Percentiles rank a stretch among this genome's conserved stretches.
These are phyloP conservation scores for Ramphastos sulfuratus DNA, from an alignment of 2,113 vertebrate genomes.

Conservation along the genomic window DNA sequence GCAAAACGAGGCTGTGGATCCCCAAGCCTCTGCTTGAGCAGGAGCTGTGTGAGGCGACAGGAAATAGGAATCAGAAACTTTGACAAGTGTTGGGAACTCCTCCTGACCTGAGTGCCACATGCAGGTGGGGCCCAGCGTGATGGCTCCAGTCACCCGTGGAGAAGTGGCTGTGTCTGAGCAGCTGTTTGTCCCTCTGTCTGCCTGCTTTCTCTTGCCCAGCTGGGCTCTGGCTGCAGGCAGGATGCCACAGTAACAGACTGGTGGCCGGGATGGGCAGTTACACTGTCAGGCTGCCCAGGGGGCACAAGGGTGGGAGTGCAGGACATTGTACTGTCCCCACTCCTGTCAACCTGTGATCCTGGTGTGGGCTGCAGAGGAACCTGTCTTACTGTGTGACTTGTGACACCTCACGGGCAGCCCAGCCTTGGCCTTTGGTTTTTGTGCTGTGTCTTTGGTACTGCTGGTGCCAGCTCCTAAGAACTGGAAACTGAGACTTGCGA, in stretches of 20 bases:
- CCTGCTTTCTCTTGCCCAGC: neutral
- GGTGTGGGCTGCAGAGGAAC: accelerated
- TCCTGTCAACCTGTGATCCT: neutral
- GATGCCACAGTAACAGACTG: neutral
- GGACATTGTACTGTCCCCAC: too few species aligned
- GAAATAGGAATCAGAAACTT: neutral
- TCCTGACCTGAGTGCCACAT: neutral
- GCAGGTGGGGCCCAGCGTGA: neutral
- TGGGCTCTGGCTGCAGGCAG: neutral
- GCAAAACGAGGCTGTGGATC: neutral
- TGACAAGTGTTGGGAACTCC: neutral
- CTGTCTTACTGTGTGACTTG: neutral
- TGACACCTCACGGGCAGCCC: neutral
- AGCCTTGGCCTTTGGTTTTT: neutral
- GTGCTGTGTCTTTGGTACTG: neutral
- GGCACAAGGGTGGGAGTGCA: accelerated
- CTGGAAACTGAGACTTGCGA: neutral
- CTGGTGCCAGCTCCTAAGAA: accelerated
- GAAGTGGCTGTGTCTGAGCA: neutral
- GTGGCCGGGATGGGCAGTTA: neutral
- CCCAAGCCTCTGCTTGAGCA: neutral
- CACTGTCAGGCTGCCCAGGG: neutral
- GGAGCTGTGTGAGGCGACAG: neutral
- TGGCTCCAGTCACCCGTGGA: accelerated
- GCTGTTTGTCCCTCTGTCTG: neutral